These are phyloP conservation scores for Mus minutoides DNA, from an alignment of 2,797 vertebrate species.

Conservation along the genomic window DNA sequence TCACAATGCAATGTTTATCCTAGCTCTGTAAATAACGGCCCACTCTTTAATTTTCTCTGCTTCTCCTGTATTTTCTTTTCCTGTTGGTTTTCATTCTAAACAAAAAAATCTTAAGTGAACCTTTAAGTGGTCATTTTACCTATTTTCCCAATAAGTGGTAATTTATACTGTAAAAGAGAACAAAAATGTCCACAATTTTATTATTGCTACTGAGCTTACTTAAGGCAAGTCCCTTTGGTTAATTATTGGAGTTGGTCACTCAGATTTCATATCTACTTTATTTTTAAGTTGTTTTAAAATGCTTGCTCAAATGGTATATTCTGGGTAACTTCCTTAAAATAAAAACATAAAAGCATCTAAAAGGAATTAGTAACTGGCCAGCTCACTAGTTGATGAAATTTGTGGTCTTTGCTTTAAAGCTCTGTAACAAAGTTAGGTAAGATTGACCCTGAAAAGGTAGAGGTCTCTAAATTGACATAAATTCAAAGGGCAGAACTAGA, in stretches of 20 bases:
- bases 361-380: constrained; percentile 70
- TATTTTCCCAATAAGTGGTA: neutral
- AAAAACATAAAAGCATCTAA: constrained; percentile 75
- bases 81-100: constrained; percentile 41
- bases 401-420: constrained; percentile 81
- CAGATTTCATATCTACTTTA: neutral
- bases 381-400: constrained; percentile 75
- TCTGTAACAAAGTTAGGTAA: constrained; percentile 82
- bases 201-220: constrained; percentile 32
- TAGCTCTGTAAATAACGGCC: neutral
- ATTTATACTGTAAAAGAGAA: neutral
- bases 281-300: constrained; percentile 65
- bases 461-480: constrained; percentile 83
- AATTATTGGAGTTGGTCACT: constrained; percentile 50
- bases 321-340: constrained; percentile 72
- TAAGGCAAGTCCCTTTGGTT: neutral
- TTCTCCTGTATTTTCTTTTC: constrained; percentile 8
- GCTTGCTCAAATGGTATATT: constrained; percentile 58
- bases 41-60: neutral
- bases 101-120: neutral
- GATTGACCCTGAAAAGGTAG: constrained; percentile 80
- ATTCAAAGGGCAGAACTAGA: constrained; percentile 82
- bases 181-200: neutral
- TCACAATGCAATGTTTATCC: neutral
- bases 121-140: constrained; percentile 7